Percentiles rank a stretch among this genome's conserved stretches.
Conservation (phyloP, 2,888 invertebrate genomes). For the Seladonia tumulorum region DNA sequence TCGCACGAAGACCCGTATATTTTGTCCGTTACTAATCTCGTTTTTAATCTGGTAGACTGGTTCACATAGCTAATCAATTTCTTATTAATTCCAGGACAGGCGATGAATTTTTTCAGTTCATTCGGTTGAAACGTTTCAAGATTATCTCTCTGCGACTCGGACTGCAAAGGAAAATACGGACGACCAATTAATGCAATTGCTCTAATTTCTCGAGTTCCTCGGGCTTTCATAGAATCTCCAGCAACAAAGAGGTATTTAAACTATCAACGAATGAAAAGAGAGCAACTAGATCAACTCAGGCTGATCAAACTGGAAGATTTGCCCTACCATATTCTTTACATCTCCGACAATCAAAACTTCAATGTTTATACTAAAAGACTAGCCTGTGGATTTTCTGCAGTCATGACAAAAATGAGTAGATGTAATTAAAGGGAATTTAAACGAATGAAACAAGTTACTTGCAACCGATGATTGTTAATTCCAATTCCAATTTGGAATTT, state of each 20-base stretch:
- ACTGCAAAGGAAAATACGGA: not conserved
- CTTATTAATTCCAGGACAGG: not conserved
- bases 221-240: not conserved
- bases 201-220: conserved; percentile 40
- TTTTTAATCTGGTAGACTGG: not conserved
- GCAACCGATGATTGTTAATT: no score
- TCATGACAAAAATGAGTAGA: no score
- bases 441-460: no score
- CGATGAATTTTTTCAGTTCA: not conserved
- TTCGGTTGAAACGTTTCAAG: not conserved
- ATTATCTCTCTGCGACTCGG: not conserved
- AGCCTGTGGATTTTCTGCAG: not conserved
- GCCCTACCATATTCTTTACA: not conserved
- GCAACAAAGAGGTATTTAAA: not conserved
- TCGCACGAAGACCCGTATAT: no score
- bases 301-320: not conserved
- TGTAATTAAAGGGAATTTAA: no score
- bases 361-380: not conserved
- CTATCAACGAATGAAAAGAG: not conserved
- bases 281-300: not conserved
- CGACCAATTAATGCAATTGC: conserved; percentile 18
- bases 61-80: not conserved
- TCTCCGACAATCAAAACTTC: not conserved
- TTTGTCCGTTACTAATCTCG: not conserved
- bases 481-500: no score